These are phyloP conservation scores for Diplazon laetatorius DNA, from an alignment of 2,888 invertebrate species.

Conservation along the genomic window DNA sequence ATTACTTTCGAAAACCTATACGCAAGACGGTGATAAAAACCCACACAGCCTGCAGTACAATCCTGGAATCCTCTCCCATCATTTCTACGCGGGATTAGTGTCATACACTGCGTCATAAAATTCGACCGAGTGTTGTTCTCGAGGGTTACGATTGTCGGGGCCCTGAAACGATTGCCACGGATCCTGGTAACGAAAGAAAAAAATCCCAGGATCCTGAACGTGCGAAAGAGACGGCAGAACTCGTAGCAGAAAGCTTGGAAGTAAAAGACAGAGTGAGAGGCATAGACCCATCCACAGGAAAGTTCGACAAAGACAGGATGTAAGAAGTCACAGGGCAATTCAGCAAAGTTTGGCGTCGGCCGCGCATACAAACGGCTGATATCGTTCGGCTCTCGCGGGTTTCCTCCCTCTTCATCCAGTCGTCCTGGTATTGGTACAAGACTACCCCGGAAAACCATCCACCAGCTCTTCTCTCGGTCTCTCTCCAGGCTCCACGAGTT, in stretches of 20 bases:
- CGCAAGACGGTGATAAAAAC: slow-evolving; percentile 2
- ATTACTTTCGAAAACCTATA: too few species aligned
- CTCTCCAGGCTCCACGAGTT: too few species aligned
- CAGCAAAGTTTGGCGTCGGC: slow-evolving; percentile 81
- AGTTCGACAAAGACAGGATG: slow-evolving; percentile 66
- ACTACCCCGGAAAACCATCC: too few species aligned
- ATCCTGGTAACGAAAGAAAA: slow-evolving; percentile 34
- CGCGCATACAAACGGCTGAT: slow-evolving; percentile 82
- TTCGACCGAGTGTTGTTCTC: slow-evolving; percentile 56
- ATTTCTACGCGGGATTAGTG: slow-evolving; percentile 44
- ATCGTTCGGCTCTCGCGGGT: slow-evolving; percentile 70
- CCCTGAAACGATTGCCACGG: slow-evolving; percentile 54
- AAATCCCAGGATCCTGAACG: slow-evolving; percentile 10
- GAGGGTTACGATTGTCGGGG: slow-evolving; percentile 48
- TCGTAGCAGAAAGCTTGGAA: slow-evolving; percentile 39
- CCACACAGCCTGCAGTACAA: slow-evolving; percentile 20
- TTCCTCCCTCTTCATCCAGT: slow-evolving; percentile 21
- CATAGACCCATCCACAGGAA: slow-evolving; percentile 40
- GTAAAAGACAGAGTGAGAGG: slow-evolving; percentile 50
- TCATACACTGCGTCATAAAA: slow-evolving; percentile 61
- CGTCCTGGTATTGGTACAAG: too few species aligned
- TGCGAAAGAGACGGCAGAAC: background rate
- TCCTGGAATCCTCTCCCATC: slow-evolving; percentile 34
- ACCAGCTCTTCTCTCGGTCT: slow-evolving; percentile 34
- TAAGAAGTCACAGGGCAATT: slow-evolving; percentile 81